Base-by-base conservation (phyloP, 2,113 vertebrate species). In the Budorcas taxicolor region DNA sequence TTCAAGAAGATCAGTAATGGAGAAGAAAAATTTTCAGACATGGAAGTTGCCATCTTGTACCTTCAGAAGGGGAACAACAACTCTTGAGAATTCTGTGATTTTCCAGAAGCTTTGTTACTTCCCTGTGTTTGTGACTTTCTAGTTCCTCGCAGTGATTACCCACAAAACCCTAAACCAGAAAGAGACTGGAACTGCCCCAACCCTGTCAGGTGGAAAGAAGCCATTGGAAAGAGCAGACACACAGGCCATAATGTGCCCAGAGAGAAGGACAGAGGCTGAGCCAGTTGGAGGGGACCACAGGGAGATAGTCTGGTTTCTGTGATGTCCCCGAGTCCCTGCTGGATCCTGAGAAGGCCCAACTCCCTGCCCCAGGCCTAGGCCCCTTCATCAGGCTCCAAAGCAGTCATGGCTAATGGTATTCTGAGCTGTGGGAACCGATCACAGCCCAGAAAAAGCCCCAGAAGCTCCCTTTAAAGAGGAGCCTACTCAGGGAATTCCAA, bases 41-140 rank as follows among this genome's bases (percentile, higher is more conserved):
- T 64, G 67, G 62, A 93, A 81, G 40, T 12, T n/a, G 92, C 96
- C 90, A 83, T 64, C n/a, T 87, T 36, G 84, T 71, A 14, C n/a
- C 78, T 55, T 47, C 23, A 80, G 88, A 96, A 82, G 29, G 57
- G 62, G 47, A 89, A 94, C 33, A 7, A 83, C 31, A 17, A 76
- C 60, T 10, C 53, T 74, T 81, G 82, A 96, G 87, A 93, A 87
- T 21, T 57, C 62, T 76, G 71, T 89, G 90, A 90, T 88, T 95
- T 98, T 94, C 94, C 90, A 92, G 57, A 96, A 76, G 81, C 40
- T 36, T 3, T 40, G 74, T 36, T 45, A 97, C 95, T 97, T 96
- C 97, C 93, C 36, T 10, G 11, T 82, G 14, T 85, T 74, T 85
- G 82, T 91, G 29, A 96, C 76, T 67, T 87, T 83, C n/a, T 93